Evolutionary conservation across 2,113 vertebrate genomes (phyloP).

Genomic region (Pagrus major): DNA sequence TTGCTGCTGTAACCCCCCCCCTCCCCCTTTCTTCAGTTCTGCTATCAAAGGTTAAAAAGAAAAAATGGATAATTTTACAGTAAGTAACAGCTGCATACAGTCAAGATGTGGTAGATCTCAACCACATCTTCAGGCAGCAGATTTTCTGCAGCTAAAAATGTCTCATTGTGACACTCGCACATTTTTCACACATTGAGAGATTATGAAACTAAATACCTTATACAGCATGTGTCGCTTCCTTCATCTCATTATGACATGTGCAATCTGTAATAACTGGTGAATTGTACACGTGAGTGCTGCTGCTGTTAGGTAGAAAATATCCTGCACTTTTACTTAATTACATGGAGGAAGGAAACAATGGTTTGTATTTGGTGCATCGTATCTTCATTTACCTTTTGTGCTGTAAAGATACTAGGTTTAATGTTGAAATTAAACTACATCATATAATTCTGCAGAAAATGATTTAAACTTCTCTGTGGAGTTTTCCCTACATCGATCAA

Average conservation of each 20-base stretch:
- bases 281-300: not conserved
- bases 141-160: conserved; percentile 10
- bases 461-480: not conserved
- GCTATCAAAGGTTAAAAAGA: conserved; percentile 2
- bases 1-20: conserved; percentile 45
- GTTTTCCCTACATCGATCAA: too few relatives aligned
- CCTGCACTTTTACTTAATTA: not conserved
- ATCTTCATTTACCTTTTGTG: not conserved
- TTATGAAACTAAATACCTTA: not conserved
- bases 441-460: not conserved
- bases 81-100: conserved; percentile 24
- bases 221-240: not conserved
- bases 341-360: not conserved
- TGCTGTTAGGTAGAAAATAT: not conserved
- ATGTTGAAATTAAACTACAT: not conserved
- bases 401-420: not conserved
- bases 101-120: not conserved
- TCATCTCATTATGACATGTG: not conserved
- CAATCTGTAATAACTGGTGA: not conserved
- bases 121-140: not conserved
- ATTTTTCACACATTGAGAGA: not conserved
- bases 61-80: conserved; percentile 9
- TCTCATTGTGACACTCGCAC: conserved; percentile 2
- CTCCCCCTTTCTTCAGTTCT: conserved; percentile 21
- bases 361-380: not conserved